Evolutionary conservation across 2,888 invertebrate genomes (phyloP).

Genomic region (Sinhomidia bicolor): DNA sequence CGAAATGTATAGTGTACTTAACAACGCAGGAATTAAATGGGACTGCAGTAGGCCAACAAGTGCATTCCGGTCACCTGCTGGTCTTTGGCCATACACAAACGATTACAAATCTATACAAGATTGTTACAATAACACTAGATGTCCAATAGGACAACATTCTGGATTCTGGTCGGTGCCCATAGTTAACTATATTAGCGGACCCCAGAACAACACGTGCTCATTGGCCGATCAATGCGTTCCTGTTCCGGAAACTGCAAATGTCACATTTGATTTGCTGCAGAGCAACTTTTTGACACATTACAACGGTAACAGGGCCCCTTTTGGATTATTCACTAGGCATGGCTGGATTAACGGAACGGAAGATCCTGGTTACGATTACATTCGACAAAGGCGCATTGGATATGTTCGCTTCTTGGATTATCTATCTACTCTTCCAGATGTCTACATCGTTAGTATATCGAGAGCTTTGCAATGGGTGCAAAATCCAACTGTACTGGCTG

Average conservation of each 20-base stretch:
- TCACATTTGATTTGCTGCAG: slow-evolving; percentile 84
- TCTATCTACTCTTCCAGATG: slow-evolving; percentile 84
- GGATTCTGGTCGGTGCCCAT: slow-evolving; percentile 88
- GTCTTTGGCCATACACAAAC: slow-evolving; percentile 87
- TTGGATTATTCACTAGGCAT: slow-evolving; percentile 87
- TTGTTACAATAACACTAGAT: slow-evolving; percentile 83
- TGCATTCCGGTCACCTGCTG: neutral
- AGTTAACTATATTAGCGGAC: slow-evolving; percentile 85
- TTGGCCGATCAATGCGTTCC: slow-evolving; percentile 84
- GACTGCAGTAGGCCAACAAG: neutral
- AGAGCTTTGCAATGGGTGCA: slow-evolving; percentile 85
- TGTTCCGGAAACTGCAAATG: slow-evolving; percentile 81
- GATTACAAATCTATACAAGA: slow-evolving; percentile 84
- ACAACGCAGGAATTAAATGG: slow-evolving; percentile 55
- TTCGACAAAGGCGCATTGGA: slow-evolving; percentile 82
- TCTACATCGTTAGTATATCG: slow-evolving; percentile 84
- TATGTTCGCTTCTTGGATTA: slow-evolving; percentile 84
- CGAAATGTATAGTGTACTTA: slow-evolving; percentile 84
- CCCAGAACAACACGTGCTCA: too few species aligned
- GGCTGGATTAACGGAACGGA: slow-evolving; percentile 84
- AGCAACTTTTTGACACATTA: slow-evolving; percentile 87
- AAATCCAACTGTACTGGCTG: slow-evolving; percentile 83
- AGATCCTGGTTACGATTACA: slow-evolving; percentile 53
- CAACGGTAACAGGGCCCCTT: slow-evolving; percentile 86
- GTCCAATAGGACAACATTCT: slow-evolving; percentile 84